These are phyloP conservation scores for Genyomyrus donnyi DNA, from an alignment of 2,113 vertebrate species.

Conservation along the genomic window DNA sequence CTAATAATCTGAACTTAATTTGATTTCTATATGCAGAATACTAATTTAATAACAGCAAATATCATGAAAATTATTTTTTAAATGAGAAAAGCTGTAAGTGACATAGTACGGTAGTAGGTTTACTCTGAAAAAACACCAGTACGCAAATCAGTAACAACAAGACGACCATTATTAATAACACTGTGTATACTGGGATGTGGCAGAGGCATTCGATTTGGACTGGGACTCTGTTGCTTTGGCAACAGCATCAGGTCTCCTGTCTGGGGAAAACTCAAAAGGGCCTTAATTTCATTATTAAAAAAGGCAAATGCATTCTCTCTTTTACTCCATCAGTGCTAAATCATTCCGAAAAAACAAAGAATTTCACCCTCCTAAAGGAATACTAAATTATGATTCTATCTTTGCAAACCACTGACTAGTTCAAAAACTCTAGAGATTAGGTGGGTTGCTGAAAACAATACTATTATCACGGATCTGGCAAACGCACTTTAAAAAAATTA, in stretches of 20 bases:
- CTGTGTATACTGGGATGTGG: neutral
- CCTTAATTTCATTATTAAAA: constrained; percentile 19
- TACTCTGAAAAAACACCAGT: neutral
- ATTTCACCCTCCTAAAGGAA: constrained; percentile 23
- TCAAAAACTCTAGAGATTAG: neutral
- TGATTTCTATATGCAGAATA: neutral
- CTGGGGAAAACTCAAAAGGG: constrained; percentile 12
- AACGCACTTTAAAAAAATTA: neutral
- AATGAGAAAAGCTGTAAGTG: neutral
- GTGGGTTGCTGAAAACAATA: constrained; percentile 17
- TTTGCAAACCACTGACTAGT: constrained; percentile 15
- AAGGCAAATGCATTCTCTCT: constrained; percentile 9
- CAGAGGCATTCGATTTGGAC: neutral
- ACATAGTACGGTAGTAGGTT: neutral
- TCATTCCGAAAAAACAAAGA: constrained; percentile 40
- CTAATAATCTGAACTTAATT: neutral
- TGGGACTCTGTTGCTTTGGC: constrained; percentile 28
- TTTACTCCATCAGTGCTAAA: constrained; percentile 26
- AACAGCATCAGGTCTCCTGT: constrained; percentile 20
- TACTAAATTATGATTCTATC: constrained; percentile 26
- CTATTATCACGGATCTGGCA: constrained; percentile 21
- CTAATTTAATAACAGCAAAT: neutral
- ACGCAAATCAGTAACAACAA: neutral
- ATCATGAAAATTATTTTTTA: neutral
- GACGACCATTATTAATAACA: neutral